Conservation (phyloP, 2,113 vertebrate species). For the Hystrix cristata region DNA sequence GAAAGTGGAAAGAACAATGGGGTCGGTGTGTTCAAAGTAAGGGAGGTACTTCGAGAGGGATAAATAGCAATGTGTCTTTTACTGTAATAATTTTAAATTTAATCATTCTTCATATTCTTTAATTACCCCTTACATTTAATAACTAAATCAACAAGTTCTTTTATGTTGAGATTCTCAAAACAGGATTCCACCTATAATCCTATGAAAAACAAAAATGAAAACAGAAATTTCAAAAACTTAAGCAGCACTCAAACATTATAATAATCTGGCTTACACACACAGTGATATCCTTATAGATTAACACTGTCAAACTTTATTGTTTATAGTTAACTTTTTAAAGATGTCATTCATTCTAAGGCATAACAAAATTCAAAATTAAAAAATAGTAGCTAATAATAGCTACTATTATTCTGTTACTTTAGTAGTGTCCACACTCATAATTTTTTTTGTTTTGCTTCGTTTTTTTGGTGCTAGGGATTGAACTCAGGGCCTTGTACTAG, state of each 20-base stretch:
- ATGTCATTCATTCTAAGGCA: neutral
- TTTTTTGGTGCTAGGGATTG: no score
- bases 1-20: neutral
- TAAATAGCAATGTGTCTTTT: neutral
- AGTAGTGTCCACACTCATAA: neutral
- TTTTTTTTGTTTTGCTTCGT: no score
- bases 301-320: neutral
- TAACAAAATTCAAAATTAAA: neutral
- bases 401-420: neutral
- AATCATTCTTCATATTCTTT: neutral
- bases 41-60: neutral
- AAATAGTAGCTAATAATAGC: neutral
- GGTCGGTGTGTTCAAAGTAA: neutral
- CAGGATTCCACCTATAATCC: neutral
- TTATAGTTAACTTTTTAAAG: neutral
- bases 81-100: neutral
- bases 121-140: neutral
- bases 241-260: neutral
- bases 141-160: constrained; percentile 39
- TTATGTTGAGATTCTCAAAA: neutral
- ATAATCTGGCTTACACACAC: neutral
- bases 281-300: neutral
- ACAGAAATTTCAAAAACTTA: neutral
- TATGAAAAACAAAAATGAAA: neutral
- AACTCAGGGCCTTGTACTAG: no score